Conservation (phyloP, 2,888 invertebrate species). For the Plebejus anna region DNA sequence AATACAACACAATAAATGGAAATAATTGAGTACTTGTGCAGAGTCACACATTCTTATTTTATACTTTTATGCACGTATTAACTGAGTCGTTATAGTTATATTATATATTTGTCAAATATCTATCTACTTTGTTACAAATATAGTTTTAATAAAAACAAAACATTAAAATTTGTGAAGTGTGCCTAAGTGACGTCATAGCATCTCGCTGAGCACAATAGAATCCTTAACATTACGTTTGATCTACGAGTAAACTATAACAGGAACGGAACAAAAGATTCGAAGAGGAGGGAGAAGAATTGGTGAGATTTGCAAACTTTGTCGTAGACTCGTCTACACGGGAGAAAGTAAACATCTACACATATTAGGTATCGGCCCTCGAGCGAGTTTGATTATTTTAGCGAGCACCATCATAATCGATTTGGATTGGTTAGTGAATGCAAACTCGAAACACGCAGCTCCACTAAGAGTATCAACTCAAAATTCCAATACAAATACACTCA, state of each 20-base stretch:
- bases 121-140: conserved; percentile 31
- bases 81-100: conserved; percentile 29
- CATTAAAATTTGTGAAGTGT: conserved; percentile 22
- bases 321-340: not conserved
- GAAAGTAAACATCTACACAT: not conserved
- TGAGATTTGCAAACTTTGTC: conserved; percentile 16
- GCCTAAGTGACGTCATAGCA: conserved; percentile 17
- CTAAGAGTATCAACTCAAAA: not conserved
- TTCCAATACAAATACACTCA: conserved; percentile 1
- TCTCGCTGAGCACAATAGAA: conserved; percentile 20
- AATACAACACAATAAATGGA: conserved; percentile 20
- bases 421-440: not conserved
- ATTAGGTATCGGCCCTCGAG: conserved; percentile 5
- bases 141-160: conserved; percentile 26
- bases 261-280: not conserved
- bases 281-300: conserved; percentile 16
- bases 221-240: conserved; percentile 19
- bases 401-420: conserved; percentile 22
- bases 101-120: conserved; percentile 30
- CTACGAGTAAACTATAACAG: conserved; percentile 14
- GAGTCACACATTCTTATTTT: conserved; percentile 29
- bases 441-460: not conserved
- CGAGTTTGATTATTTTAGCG: conserved; percentile 19
- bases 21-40: conserved; percentile 29
- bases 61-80: conserved; percentile 31